These are phyloP conservation scores for Sceloporus undulatus DNA, from an alignment of 2,113 vertebrate species.

Conservation along the genomic window DNA sequence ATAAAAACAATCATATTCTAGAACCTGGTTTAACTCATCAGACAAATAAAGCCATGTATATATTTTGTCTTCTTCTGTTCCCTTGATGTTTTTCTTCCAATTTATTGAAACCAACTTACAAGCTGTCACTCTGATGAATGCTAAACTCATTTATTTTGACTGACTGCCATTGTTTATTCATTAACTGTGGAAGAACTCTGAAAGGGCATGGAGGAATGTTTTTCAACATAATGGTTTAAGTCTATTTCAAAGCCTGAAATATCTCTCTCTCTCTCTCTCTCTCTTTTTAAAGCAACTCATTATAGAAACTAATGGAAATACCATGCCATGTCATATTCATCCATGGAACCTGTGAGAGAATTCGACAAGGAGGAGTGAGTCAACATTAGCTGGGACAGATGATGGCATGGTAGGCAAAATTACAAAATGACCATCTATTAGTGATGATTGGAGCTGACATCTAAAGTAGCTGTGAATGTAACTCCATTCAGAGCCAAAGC, in stretches of 20 bases:
- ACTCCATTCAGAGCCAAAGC: neutral
- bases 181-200: neutral
- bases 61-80: neutral
- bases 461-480: no score
- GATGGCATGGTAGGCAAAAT: neutral
- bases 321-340: neutral
- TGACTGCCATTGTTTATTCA: neutral
- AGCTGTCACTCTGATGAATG: neutral
- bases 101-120: neutral
- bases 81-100: neutral
- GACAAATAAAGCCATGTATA: conserved; percentile 10
- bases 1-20: neutral
- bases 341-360: neutral
- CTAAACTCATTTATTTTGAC: conserved; percentile 10
- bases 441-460: neutral
- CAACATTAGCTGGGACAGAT: neutral
- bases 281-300: neutral
- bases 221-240: neutral
- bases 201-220: neutral
- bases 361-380: neutral
- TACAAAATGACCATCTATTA: neutral
- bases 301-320: neutral
- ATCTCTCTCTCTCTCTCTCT: neutral
- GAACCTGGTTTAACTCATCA: neutral
- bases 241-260: no score